Conservation (phyloP, 2,113 vertebrate genomes). For the Peucedramus taeniatus region DNA sequence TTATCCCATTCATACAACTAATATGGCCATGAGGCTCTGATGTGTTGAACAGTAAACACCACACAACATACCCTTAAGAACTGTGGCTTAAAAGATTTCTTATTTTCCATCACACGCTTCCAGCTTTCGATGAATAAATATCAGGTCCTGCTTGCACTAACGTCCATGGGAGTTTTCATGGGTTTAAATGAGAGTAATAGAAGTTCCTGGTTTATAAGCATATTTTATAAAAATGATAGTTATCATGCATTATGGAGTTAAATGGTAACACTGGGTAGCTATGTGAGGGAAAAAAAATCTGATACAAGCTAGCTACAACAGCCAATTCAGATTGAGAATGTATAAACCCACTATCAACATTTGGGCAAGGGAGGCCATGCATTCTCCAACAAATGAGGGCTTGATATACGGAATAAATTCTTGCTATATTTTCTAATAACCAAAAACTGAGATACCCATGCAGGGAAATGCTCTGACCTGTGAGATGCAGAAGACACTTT, state of each 20-base stretch:
- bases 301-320: not conserved
- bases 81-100: constrained; percentile 51
- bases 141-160: constrained; percentile 15
- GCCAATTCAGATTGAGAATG: not conserved
- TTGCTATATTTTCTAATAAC: not conserved
- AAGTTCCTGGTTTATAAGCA: constrained; percentile 37
- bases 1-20: constrained; percentile 50
- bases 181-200: constrained; percentile 11
- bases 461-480: not conserved
- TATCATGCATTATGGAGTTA: not conserved
- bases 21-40: constrained; percentile 53
- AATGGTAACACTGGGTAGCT: constrained; percentile 10
- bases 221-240: constrained; percentile 43
- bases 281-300: not conserved
- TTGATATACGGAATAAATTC: not conserved
- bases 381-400: not conserved
- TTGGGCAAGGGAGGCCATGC: not conserved
- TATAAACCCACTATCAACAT: not conserved
- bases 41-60: constrained; percentile 26
- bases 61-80: constrained; percentile 29
- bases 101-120: constrained; percentile 27
- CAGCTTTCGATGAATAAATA: constrained; percentile 52
- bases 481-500: not conserved
- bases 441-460: not conserved
- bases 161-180: not conserved